Conservation (phyloP, 1,140 invertebrate species). For the Thaumetopoea pityocampa region DNA sequence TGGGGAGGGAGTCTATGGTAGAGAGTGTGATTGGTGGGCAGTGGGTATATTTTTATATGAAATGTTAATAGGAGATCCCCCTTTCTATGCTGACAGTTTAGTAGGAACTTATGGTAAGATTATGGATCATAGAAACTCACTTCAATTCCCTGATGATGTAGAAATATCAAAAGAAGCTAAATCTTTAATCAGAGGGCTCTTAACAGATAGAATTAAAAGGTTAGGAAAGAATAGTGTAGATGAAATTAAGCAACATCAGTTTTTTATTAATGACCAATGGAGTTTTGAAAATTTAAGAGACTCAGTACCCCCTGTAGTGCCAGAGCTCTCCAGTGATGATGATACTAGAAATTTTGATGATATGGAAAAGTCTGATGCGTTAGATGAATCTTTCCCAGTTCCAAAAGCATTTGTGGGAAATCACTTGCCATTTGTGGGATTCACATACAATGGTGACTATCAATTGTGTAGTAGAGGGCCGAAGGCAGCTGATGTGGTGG, state of each 20-base stretch:
- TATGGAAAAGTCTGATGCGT: slow-evolving; percentile 92
- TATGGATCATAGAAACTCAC: slow-evolving; percentile 98
- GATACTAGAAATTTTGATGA: slow-evolving; percentile 99
- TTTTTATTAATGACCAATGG: slow-evolving; percentile 98
- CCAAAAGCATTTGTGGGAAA: slow-evolving; percentile 99
- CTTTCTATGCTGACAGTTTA: slow-evolving; percentile 98
- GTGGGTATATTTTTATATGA: slow-evolving; percentile 99
- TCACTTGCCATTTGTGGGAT: slow-evolving; percentile 98
- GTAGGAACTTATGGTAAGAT: slow-evolving; percentile 99
- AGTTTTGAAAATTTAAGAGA: slow-evolving; percentile 96
- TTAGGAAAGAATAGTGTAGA: slow-evolving; percentile 95
- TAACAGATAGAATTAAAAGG: slow-evolving; percentile 93
- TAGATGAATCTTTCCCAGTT: slow-evolving; percentile 94
- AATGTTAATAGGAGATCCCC: slow-evolving; percentile 99
- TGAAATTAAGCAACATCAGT: slow-evolving; percentile 96
- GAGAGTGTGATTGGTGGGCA: slow-evolving; percentile 99
- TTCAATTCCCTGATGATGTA: slow-evolving; percentile 96
- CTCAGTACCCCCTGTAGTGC: slow-evolving; percentile 96
- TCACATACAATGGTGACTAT: slow-evolving; percentile 96
- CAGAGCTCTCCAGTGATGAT: slow-evolving; percentile 95
- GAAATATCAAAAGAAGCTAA: slow-evolving; percentile 95
- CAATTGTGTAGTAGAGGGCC: slow-evolving; percentile 76
- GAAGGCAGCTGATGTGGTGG: slow-evolving; percentile 67
- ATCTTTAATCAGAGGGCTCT: slow-evolving; percentile 93
- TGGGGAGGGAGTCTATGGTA: slow-evolving; percentile 94